phyloP scores from a whole-genome alignment of 2,797 vertebrate genomes.

The Sus cebifrons region DNA sequence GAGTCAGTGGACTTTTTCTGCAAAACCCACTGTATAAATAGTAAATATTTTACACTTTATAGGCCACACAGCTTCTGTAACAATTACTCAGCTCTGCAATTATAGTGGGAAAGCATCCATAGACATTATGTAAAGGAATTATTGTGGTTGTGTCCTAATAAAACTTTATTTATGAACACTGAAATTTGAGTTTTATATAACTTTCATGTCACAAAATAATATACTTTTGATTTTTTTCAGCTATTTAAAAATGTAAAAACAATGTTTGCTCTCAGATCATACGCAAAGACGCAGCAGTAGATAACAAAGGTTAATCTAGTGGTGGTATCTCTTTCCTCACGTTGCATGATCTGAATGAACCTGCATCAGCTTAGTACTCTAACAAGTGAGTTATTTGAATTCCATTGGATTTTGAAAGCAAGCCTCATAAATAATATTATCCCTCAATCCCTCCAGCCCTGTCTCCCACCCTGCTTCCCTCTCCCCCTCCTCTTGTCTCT shows the following conservation, averaged over 20 bases:
- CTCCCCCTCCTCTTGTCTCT: neutral
- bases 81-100: neutral
- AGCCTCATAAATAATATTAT: conserved; percentile 56
- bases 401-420: conserved; percentile 56
- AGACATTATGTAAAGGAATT: neutral
- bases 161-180: conserved; percentile 5
- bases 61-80: neutral
- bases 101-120: neutral
- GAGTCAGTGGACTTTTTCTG: neutral
- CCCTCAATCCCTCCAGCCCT: neutral
- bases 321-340: neutral
- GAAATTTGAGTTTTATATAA: conserved; percentile 18
- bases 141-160: neutral
- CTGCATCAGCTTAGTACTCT: neutral
- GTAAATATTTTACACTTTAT: neutral
- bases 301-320: neutral
- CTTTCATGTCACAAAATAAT: conserved; percentile 41
- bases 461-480: neutral
- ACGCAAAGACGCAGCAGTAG: neutral
- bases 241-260: neutral
- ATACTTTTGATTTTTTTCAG: conserved; percentile 15
- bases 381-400: conserved; percentile 43
- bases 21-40: neutral
- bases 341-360: neutral
- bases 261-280: neutral